Evolutionary conservation across 2,797 vertebrate genomes (phyloP).

Genomic region (Chiloscyllium punctatum): DNA sequence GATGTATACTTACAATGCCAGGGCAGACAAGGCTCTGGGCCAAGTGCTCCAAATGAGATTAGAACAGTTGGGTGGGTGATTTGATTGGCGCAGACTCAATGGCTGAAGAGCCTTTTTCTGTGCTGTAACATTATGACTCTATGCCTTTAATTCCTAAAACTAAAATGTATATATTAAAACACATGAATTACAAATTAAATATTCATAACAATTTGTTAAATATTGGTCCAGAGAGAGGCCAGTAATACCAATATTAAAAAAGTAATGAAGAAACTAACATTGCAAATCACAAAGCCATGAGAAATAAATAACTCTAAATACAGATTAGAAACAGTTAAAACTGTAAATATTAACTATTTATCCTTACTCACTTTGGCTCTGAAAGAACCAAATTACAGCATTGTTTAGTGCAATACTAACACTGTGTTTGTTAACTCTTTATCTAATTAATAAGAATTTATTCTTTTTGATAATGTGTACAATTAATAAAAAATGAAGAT

Average conservation of each 20-base stretch:
- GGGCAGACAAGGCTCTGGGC: too few species aligned
- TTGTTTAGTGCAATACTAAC: background rate
- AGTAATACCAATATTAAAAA: too few species aligned
- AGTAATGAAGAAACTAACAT: background rate
- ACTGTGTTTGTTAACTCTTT: background rate
- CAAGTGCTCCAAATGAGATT: too few species aligned
- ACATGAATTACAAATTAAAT: too few species aligned
- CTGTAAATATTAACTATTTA: background rate
- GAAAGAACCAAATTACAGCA: background rate
- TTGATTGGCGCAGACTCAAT: too few species aligned
- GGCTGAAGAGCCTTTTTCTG: too few species aligned
- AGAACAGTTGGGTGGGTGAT: too few species aligned
- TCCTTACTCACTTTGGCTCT: background rate
- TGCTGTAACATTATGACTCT: too few species aligned
- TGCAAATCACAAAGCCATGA: background rate
- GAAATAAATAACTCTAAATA: background rate
- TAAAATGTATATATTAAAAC: background rate
- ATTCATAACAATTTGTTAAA: background rate
- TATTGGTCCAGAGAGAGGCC: too few species aligned
- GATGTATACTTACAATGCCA: too few species aligned
- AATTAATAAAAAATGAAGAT: background rate
- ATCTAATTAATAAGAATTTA: background rate
- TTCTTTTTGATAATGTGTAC: background rate
- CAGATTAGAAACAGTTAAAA: background rate
- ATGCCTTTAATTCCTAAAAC: background rate